A percentile compares a stretch with the other conserved stretches of the same genome.
Evolutionary conservation across 2,113 vertebrate genomes (phyloP).

Genomic region (Scalopus aquaticus): DNA sequence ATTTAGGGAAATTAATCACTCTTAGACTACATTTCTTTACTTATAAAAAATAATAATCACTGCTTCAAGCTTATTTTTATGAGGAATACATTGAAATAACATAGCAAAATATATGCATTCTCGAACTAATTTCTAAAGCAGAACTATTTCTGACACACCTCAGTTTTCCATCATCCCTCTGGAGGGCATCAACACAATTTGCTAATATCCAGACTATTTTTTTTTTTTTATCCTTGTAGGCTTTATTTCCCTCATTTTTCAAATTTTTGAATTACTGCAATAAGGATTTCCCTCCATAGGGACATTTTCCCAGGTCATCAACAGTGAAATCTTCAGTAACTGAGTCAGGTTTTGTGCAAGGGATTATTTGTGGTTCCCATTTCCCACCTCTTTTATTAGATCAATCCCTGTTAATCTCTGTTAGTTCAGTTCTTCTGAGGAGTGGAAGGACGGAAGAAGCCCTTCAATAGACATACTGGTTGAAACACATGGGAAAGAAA

Average conservation of each 20-base stretch:
- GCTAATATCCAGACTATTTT: background rate
- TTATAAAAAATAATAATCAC: background rate
- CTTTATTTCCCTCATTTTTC: background rate
- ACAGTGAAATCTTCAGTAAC: background rate
- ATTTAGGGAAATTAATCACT: background rate
- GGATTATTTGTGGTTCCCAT: background rate
- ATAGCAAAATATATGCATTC: background rate
- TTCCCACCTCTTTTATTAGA: background rate
- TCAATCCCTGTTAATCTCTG: background rate
- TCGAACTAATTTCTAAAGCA: background rate
- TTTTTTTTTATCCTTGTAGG: background rate
- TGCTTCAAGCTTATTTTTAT: background rate
- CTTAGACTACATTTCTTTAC: background rate
- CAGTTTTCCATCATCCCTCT: background rate
- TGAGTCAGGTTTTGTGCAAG: background rate
- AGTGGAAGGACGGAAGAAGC: background rate
- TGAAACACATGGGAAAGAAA: background rate
- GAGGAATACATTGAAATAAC: background rate
- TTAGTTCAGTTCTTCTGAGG: background rate
- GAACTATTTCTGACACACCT: background rate
- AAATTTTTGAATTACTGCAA: background rate
- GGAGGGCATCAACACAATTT: background rate
- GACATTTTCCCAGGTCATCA: background rate
- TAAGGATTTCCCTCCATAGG: background rate
- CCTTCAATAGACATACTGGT: background rate